Evolutionary conservation across 2,888 invertebrate species (phyloP).

Genomic region (Dasypogon diadema): DNA sequence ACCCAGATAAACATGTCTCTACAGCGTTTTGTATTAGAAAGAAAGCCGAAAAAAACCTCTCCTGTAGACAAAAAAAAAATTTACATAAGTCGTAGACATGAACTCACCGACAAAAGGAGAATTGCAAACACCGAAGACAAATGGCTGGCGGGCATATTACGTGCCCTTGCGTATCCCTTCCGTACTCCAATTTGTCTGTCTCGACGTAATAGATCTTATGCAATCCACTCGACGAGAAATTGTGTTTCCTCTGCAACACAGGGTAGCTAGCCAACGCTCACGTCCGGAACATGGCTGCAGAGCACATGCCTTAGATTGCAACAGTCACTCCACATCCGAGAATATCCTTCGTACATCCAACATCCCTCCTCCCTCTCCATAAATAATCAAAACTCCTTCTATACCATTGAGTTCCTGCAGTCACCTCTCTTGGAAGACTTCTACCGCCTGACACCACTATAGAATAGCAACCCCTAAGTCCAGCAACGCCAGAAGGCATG

Average conservation of each 20-base stretch:
- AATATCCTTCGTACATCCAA: background rate
- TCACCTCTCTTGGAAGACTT: background rate
- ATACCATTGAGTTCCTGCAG: background rate
- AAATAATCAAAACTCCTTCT: background rate
- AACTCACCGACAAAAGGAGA: background rate
- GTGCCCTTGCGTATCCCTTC: background rate
- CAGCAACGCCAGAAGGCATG: background rate
- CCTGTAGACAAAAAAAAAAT: background rate
- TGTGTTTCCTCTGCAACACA: background rate
- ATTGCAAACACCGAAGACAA: background rate
- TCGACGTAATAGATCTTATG: background rate
- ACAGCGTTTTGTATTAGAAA: too few relatives aligned
- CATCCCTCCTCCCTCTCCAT: background rate
- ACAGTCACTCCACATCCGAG: background rate
- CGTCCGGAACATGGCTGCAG: background rate
- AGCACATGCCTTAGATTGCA: background rate
- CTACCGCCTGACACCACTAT: background rate
- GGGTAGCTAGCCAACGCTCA: background rate
- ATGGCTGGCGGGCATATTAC: conserved; percentile 8
- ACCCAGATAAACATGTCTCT: too few relatives aligned
- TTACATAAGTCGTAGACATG: background rate
- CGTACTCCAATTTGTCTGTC: conserved; percentile 19
- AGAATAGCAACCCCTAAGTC: background rate
- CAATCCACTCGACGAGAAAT: background rate
- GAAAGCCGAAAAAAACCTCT: background rate